Evolutionary conservation across 2,888 invertebrate genomes (phyloP).

Genomic region (Drosophila mimica): DNA sequence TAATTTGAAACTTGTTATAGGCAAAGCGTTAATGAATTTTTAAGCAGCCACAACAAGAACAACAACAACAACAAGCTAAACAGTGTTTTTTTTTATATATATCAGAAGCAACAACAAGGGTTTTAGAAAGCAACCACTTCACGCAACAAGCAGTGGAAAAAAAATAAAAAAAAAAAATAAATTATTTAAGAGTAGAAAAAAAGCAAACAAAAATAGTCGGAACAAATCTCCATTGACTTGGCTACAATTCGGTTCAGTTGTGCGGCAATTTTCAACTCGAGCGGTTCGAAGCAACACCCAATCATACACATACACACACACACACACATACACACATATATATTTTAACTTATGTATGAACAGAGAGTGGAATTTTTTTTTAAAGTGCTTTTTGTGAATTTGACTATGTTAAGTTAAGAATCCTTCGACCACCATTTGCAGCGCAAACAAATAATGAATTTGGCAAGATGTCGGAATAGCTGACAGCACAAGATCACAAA

Average conservation of each 20-base stretch:
- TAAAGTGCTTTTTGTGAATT: constrained; percentile 27
- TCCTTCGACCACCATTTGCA: constrained; percentile 14
- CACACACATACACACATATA: neutral
- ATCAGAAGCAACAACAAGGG: constrained; percentile 27
- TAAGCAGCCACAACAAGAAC: constrained; percentile 58
- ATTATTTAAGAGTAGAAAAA: constrained; percentile 21
- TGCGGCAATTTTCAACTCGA: constrained; percentile 69
- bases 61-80: constrained; percentile 13
- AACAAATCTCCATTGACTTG: constrained; percentile 44
- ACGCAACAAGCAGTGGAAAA: constrained; percentile 31
- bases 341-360: neutral
- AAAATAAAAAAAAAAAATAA: constrained; percentile 4
- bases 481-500: constrained; percentile 72
- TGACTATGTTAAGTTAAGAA: neutral
- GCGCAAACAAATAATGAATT: constrained; percentile 76
- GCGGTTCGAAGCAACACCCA: constrained; percentile 53
- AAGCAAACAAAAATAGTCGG: constrained; percentile 18
- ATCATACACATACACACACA: constrained; percentile 1
- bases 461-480: constrained; percentile 85
- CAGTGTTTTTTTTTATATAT: constrained; percentile 29
- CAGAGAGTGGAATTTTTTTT: constrained; percentile 23
- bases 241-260: constrained; percentile 61
- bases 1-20: constrained; percentile 79
- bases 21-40: constrained; percentile 78
- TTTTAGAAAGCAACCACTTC: constrained; percentile 50